Base-by-base conservation (phyloP, 2,113 vertebrate genomes). In the Nematolebias whitei region DNA sequence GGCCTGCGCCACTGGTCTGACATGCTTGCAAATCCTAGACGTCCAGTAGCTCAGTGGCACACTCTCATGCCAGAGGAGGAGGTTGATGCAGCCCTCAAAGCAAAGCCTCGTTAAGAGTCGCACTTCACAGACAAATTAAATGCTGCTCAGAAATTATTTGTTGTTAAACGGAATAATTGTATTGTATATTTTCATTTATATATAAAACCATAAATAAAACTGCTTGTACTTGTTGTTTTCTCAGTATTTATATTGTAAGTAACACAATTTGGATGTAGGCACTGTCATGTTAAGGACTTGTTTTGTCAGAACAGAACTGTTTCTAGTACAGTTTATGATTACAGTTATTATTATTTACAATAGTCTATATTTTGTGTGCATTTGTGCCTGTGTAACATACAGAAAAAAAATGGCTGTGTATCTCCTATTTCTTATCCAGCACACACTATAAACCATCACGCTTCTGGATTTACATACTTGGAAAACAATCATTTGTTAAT, bases 21-120 rank as follows among this genome's bases (percentile, higher is more conserved):
- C 12, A 95, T 95, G 94, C 70, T 95, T 53, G 92, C 94, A 24
- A 95, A 95, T 66, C 94, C 94, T 39, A 88, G 94, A 49, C 92
- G 94, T 59, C 94, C 94, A 8, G 92, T 95, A 1, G 94, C 94
- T 43, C 94, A 95, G 85, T 95, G 94, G 94, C 94, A 95, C 82
- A 93, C 92, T 3, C 90, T 95, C 19, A 79, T 93, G 69, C 81
- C 91, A 0, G 93, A 94, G 15, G 94, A 94, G 20, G 93, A 94
- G 62, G 88, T 94, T 3, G 94, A 94, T 12, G 87, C 88, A 0
- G 85, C 85, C 1, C 16, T 95, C 41, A 93, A 93, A 80, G 88
- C 92, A 22, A 89, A 92, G 79, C 90, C 92, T 64, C 94, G 89
- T 74, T 95, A 91, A 22, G 84, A 61, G 12, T 22, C 0, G 0